Conservation (phyloP, 1,140 invertebrate genomes). For the Micrasema minimum region DNA sequence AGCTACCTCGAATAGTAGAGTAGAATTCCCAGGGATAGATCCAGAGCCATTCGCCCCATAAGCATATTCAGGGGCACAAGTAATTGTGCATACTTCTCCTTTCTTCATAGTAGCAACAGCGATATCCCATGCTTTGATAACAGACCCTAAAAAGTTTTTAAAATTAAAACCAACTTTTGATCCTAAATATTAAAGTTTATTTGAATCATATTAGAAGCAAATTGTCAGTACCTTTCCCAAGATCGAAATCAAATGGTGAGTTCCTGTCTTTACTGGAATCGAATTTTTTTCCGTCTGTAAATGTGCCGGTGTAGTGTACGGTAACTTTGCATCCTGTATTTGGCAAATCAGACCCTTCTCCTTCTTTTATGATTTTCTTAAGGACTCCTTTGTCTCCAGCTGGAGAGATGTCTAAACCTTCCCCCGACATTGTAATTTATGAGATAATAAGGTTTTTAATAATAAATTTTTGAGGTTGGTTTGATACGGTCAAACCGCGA, state of each 20-base stretch:
- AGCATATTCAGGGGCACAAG: conserved; percentile 89
- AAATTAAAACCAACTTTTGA: too few species aligned
- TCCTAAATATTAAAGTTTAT: too few species aligned
- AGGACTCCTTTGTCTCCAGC: conserved; percentile 67
- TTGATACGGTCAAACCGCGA: not conserved
- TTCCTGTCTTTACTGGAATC: conserved; percentile 89
- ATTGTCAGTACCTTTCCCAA: conserved; percentile 77
- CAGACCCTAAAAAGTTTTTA: conserved; percentile 63
- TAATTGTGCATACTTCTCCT: conserved; percentile 87
- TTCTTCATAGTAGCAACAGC: conserved; percentile 95
- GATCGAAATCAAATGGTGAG: conserved; percentile 85
- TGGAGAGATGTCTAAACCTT: conserved; percentile 34
- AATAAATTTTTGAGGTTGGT: conserved; percentile 3
- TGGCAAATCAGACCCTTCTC: conserved; percentile 73
- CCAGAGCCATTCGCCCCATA: conserved; percentile 88
- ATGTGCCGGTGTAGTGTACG: conserved; percentile 94
- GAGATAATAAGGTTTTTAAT: not conserved
- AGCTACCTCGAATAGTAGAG: conserved; percentile 93
- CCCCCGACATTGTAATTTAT: conserved; percentile 20
- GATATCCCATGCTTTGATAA: conserved; percentile 96
- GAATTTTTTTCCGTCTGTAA: conserved; percentile 91
- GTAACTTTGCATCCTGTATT: conserved; percentile 75
- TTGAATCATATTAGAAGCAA: not conserved
- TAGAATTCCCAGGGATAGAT: conserved; percentile 92
- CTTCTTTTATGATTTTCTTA: conserved; percentile 86